Conservation (phyloP, 2,113 vertebrate species). For the Tragelaphus strepsiceros region DNA sequence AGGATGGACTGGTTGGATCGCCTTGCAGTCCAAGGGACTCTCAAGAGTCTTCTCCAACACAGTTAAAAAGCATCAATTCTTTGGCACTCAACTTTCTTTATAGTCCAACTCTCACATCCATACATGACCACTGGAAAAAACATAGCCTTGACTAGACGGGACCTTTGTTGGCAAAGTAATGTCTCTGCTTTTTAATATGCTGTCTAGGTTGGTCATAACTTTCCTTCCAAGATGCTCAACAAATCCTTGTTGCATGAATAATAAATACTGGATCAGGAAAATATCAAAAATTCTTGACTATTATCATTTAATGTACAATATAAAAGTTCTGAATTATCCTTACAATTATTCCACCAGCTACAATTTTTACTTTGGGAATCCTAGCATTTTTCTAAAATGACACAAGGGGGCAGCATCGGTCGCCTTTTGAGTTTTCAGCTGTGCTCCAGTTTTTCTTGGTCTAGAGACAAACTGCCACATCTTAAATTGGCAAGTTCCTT, state of each 20-base stretch:
- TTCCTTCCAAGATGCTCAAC: neutral
- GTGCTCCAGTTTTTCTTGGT: rapidly evolving
- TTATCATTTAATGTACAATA: neutral
- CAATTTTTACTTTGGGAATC: neutral
- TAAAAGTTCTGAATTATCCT: neutral
- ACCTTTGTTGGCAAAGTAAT: too few species aligned
- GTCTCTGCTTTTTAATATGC: too few species aligned
- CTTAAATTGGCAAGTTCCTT: neutral
- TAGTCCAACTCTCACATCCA: too few species aligned
- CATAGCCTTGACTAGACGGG: too few species aligned
- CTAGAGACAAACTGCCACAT: neutral
- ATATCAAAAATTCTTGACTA: neutral
- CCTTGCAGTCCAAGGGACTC: too few species aligned
- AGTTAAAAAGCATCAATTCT: too few species aligned
- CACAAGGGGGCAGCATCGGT: slow-evolving; percentile 66
- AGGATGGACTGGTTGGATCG: too few species aligned
- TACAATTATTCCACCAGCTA: neutral
- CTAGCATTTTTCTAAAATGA: neutral
- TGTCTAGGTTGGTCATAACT: too few species aligned
- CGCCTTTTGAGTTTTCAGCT: slow-evolving; percentile 29
- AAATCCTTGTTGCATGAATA: neutral
- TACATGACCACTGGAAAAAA: too few species aligned
- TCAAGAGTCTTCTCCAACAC: too few species aligned
- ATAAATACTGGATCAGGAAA: neutral
- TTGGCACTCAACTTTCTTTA: too few species aligned